Conservation (phyloP, 2,888 invertebrate species). For the Hirtodrosophila histrioides region DNA sequence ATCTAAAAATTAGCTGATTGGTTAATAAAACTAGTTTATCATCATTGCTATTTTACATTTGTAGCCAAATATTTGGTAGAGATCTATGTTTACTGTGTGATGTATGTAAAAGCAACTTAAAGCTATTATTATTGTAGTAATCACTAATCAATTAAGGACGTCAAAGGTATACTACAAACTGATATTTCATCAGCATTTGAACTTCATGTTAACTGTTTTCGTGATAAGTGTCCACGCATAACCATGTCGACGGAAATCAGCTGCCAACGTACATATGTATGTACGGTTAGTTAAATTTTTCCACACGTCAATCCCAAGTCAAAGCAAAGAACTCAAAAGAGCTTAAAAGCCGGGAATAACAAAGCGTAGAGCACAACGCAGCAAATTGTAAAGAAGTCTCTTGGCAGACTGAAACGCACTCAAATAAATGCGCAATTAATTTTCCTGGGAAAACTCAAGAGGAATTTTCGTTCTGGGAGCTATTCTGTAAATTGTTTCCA, state of each 20-base stretch:
- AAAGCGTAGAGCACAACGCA: conserved; percentile 36
- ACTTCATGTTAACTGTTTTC: not conserved
- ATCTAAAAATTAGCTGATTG: no score
- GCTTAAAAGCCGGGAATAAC: conserved; percentile 18
- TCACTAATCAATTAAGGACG: no score
- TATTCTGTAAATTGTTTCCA: conserved; percentile 55
- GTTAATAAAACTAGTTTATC: no score
- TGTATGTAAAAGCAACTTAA: no score
- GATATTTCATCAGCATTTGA: not conserved
- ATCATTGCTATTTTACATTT: no score
- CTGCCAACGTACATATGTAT: conserved; percentile 1
- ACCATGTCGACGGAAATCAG: conserved; percentile 8
- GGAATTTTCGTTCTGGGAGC: conserved; percentile 50
- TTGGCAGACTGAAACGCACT: conserved; percentile 53
- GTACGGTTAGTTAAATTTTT: conserved; percentile 18
- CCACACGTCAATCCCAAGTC: not conserved
- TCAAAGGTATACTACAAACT: no score
- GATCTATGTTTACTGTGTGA: no score
- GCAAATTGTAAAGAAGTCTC: conserved; percentile 43
- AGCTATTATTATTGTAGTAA: no score
- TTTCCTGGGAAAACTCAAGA: conserved; percentile 63
- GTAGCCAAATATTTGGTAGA: no score
- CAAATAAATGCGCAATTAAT: conserved; percentile 79
- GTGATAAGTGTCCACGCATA: conserved; percentile 8
- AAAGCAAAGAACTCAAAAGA: conserved; percentile 1